These are phyloP conservation scores for Tipula unca DNA, from an alignment of 2,888 invertebrate species.

Conservation along the genomic window DNA sequence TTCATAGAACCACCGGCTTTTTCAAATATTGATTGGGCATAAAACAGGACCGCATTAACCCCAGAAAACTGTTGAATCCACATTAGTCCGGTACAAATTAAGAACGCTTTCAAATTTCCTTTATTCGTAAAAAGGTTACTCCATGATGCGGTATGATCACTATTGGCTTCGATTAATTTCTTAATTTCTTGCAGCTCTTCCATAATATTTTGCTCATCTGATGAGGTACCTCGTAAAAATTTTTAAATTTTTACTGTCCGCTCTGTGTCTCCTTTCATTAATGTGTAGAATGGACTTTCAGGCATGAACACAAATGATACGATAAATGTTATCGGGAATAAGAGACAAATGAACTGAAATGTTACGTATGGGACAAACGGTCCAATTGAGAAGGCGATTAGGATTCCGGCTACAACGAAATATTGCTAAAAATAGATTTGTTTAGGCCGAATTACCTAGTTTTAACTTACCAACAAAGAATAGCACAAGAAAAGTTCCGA, in stretches of 20 bases:
- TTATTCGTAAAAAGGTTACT: constrained; percentile 50
- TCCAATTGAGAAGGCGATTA: constrained; percentile 55
- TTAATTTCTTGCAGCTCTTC: constrained; percentile 31
- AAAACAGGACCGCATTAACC: constrained; percentile 64
- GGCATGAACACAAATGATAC: constrained; percentile 56
- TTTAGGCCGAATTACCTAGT: neutral
- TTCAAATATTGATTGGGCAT: constrained; percentile 56
- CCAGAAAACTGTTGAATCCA: constrained; percentile 74
- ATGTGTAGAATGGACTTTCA: constrained; percentile 58
- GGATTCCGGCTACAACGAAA: constrained; percentile 45
- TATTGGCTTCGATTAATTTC: neutral
- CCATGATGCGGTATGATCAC: constrained; percentile 26
- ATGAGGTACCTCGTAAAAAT: neutral
- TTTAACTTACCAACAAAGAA: too few relatives aligned
- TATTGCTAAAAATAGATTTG: neutral
- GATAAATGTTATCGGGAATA: constrained; percentile 49
- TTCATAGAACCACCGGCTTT: constrained; percentile 50
- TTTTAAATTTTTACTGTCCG: neutral
- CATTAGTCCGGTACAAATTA: constrained; percentile 59
- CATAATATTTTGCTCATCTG: too few relatives aligned
- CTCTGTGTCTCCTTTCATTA: neutral
- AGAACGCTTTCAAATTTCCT: constrained; percentile 59
- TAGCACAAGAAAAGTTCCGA: too few relatives aligned
- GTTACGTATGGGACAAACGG: constrained; percentile 53
- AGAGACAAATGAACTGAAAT: constrained; percentile 51